phyloP scores from a whole-genome alignment of 2,797 vertebrate species.

The Hippocampus kuda region DNA sequence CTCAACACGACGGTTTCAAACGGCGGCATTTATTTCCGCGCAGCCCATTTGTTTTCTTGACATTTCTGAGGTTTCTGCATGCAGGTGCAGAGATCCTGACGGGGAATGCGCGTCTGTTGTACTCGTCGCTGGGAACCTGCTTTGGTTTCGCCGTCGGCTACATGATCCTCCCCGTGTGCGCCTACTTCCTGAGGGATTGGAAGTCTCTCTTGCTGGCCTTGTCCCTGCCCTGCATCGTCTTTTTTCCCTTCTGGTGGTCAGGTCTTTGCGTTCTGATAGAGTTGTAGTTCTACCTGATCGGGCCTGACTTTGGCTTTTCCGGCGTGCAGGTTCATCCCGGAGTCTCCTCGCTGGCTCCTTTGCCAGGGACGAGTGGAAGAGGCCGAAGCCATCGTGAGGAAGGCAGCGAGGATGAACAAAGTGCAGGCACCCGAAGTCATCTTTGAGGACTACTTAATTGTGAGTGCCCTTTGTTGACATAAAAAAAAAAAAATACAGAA shows the following conservation, averaged over 20 bases:
- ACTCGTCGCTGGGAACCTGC: slow-evolving; percentile 71
- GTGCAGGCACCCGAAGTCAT: slow-evolving; percentile 46
- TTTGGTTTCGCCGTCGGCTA: slow-evolving; percentile 74
- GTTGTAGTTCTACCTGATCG: neutral
- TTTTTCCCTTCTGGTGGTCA: slow-evolving; percentile 76
- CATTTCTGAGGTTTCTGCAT: neutral
- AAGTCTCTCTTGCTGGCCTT: slow-evolving; percentile 67
- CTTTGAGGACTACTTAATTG: slow-evolving; percentile 25
- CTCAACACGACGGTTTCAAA: slow-evolving; percentile 18
- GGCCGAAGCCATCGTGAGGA: slow-evolving; percentile 52
- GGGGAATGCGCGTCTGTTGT: slow-evolving; percentile 70
- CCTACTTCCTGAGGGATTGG: slow-evolving; percentile 79
- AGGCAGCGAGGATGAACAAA: slow-evolving; percentile 58
- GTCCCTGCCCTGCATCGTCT: slow-evolving; percentile 66
- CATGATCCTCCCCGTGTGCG: slow-evolving; percentile 75
- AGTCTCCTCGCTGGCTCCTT: slow-evolving; percentile 66
- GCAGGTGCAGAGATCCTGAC: slow-evolving; percentile 78
- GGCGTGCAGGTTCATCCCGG: slow-evolving; percentile 55
- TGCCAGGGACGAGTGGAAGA: slow-evolving; percentile 51
- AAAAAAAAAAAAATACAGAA: neutral
- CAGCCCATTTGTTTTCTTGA: neutral
- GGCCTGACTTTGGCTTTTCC: neutral
- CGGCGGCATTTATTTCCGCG: neutral
- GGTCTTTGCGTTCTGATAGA: slow-evolving; percentile 6
- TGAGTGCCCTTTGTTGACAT: slow-evolving; percentile 8